These are phyloP conservation scores for Pocota personata DNA, from an alignment of 2,888 invertebrate species.

Conservation along the genomic window DNA sequence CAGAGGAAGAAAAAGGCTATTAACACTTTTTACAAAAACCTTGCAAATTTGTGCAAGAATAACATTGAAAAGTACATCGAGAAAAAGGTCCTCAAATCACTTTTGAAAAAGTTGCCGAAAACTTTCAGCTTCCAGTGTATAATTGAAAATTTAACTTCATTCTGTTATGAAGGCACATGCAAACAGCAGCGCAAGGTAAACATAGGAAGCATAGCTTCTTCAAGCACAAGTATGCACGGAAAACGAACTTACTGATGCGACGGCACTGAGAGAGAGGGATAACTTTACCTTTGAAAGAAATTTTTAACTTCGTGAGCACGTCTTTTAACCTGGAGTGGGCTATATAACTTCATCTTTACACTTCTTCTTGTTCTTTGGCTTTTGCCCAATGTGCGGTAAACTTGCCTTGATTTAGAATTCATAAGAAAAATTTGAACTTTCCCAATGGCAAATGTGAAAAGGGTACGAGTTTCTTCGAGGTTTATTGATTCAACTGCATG, in stretches of 20 bases:
- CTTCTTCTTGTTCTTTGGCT: conserved; percentile 22
- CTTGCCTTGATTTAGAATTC: conserved; percentile 66
- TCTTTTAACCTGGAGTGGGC: conserved; percentile 28
- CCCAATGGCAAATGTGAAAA: background rate
- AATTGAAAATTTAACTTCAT: conserved; percentile 58
- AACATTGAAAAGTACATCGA: too few species aligned
- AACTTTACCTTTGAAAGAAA: conserved; percentile 44
- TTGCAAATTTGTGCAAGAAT: too few species aligned
- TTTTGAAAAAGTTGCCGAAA: conserved; percentile 9
- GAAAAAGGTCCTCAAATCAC: too few species aligned
- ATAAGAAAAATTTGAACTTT: conserved; percentile 60
- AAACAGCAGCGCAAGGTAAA: conserved; percentile 39
- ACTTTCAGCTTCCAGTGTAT: conserved; percentile 39
- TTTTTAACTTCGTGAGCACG: conserved; percentile 43
- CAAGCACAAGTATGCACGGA: conserved; percentile 9
- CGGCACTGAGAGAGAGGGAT: background rate
- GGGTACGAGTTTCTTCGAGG: background rate
- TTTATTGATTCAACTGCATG: conserved; percentile 54
- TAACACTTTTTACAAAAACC: too few species aligned
- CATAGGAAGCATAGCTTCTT: conserved; percentile 35
- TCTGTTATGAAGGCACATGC: conserved; percentile 22
- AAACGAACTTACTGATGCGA: conserved; percentile 6
- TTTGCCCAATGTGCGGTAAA: conserved; percentile 33
- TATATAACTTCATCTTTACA: conserved; percentile 31
- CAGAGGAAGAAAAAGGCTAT: too few species aligned